Evolutionary conservation across 37 sponge, comb jelly and placozoan species (phyloP).

Genomic region (Tethya wilhelma): DNA sequence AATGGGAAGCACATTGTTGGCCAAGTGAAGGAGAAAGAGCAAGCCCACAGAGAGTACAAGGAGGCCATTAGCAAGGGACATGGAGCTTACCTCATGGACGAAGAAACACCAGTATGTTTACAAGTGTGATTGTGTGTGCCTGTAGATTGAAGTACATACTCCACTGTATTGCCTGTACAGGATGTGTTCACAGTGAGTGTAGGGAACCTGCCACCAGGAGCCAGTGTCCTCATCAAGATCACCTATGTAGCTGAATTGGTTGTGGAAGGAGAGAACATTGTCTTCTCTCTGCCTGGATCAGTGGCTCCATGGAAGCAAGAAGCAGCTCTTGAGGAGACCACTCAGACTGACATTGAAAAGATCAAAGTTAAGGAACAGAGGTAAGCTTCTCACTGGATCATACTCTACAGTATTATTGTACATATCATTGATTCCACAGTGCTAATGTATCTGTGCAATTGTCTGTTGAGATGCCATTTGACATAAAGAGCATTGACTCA

Average conservation of each 20-base stretch:
- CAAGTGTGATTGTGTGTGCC: conserved; percentile 3
- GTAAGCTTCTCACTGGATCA: conserved; percentile 18
- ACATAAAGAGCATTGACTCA: conserved; percentile 82
- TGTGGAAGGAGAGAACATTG: conserved; percentile 90
- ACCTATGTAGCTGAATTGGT: conserved; percentile 96
- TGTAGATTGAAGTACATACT: neutral
- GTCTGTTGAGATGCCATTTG: conserved; percentile 95
- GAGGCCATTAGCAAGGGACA: conserved; percentile 98
- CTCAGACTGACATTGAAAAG: conserved; percentile 86
- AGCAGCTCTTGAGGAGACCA: conserved; percentile 82
- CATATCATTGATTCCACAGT: conserved; percentile 16
- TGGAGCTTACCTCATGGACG: conserved; percentile 99
- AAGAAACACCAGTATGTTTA: conserved; percentile 90
- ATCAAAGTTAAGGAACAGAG: conserved; percentile 84
- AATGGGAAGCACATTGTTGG: conserved; percentile 98
- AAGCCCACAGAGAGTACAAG: conserved; percentile 96
- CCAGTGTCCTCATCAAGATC: conserved; percentile 97
- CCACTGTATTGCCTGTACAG: conserved; percentile 24
- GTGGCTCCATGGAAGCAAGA: conserved; percentile 95
- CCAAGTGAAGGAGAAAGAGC: conserved; percentile 98
- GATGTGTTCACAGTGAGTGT: conserved; percentile 99
- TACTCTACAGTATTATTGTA: neutral
- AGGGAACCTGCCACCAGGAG: conserved; percentile 97
- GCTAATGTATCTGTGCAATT: conserved; percentile 66
- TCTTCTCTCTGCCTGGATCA: conserved; percentile 88